phyloP scores from a whole-genome alignment of 1,140 invertebrate species.

The Coelopa frigida region DNA sequence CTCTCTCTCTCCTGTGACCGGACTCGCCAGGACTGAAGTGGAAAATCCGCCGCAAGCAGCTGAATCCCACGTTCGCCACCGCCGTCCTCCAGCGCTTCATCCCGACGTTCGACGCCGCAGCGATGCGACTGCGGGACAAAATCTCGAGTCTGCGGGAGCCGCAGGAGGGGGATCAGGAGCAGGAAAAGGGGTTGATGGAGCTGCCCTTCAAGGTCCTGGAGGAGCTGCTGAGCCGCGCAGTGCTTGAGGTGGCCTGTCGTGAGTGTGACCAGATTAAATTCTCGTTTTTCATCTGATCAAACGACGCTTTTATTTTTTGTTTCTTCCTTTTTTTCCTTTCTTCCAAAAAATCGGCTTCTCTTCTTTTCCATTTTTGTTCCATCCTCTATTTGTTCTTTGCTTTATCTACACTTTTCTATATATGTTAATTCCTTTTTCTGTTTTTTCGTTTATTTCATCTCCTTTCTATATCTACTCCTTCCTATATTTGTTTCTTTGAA shows the following conservation, averaged over 20 bases:
- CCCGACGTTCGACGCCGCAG: constrained; percentile 25
- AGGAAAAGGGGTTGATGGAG: too few relatives aligned
- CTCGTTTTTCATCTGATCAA: too few relatives aligned
- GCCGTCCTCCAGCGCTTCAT: constrained; percentile 33
- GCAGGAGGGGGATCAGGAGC: too few relatives aligned
- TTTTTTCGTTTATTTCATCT: too few relatives aligned
- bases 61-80: constrained; percentile 40
- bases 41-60: constrained; percentile 35
- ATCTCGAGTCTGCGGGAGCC: not conserved
- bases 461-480: too few relatives aligned
- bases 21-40: constrained; percentile 31
- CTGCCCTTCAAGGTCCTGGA: constrained; percentile 31
- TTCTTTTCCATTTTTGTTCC: not conserved
- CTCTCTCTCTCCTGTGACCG: too few relatives aligned
- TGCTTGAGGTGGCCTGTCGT: constrained; percentile 38
- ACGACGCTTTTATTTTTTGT: not conserved
- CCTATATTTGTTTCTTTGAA: too few relatives aligned
- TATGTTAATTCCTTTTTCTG: too few relatives aligned
- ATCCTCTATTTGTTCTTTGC: not conserved
- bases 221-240: constrained; percentile 35
- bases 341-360: not conserved
- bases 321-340: not conserved
- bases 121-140: not conserved
- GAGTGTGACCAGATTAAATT: constrained; percentile 17
- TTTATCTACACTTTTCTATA: too few relatives aligned